Percentiles rank a stretch among this genome's conserved stretches.
Evolutionary conservation across 2,797 vertebrate species (phyloP).

Genomic region (Eulemur mongoz): DNA sequence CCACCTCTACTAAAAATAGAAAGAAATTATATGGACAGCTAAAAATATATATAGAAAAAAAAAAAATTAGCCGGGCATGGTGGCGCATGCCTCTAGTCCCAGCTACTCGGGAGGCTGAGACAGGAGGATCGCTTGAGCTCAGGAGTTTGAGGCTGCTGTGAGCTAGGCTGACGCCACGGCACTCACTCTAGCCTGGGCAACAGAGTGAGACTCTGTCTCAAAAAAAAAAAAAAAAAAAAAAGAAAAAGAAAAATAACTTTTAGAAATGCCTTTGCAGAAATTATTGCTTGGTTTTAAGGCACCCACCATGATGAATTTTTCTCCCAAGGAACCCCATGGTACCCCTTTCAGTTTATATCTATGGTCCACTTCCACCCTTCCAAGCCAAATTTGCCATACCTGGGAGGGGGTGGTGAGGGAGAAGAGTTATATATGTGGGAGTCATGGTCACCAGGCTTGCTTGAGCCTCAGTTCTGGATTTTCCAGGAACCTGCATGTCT

Average conservation of each 20-base stretch:
- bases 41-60: no score
- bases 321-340: not conserved
- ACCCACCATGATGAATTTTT: not conserved
- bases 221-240: no score
- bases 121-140: no score
- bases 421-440: accelerated
- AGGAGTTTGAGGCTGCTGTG: no score
- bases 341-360: not conserved
- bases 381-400: not conserved
- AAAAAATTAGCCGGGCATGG: no score
- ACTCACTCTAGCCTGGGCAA: no score
- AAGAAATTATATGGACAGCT: no score
- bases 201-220: no score
- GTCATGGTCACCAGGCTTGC: not conserved
- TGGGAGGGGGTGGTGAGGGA: accelerated
- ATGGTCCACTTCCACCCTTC: not conserved
- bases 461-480: not conserved
- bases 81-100: no score
- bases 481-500: not conserved
- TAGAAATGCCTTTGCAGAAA: not conserved
- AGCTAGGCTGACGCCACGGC: no score
- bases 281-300: not conserved
- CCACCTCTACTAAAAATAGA: no score
- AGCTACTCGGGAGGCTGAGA: no score
- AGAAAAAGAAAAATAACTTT: not conserved